Evolutionary conservation across 2,797 vertebrate species (phyloP).

Genomic region (Phrynocephalus vlangalii): DNA sequence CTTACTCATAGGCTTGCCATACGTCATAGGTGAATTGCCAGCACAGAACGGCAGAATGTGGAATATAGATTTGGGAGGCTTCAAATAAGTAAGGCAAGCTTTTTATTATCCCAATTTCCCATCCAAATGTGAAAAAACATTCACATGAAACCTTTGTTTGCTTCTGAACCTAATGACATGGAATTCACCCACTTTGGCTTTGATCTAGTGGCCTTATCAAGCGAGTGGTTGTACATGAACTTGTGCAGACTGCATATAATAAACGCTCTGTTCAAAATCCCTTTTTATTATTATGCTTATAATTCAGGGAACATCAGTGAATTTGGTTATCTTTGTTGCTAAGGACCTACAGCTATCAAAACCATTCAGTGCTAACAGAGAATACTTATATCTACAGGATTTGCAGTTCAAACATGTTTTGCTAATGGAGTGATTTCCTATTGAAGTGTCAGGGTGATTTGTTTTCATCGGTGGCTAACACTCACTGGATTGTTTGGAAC

Average conservation of each 20-base stretch:
- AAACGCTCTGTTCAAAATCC: neutral
- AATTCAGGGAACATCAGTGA: constrained; percentile 9
- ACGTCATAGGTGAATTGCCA: too few species aligned
- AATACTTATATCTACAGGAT: constrained; percentile 43
- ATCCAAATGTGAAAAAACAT: neutral
- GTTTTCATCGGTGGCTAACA: constrained; percentile 44
- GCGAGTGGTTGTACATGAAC: neutral
- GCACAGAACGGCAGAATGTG: too few species aligned
- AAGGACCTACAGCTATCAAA: constrained; percentile 13
- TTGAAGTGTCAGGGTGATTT: constrained; percentile 62
- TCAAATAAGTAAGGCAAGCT: neutral
- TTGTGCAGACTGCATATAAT: neutral
- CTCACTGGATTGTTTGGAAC: constrained; percentile 49
- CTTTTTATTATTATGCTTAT: constrained; percentile 8
- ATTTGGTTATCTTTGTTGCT: constrained; percentile 15
- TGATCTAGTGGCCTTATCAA: constrained; percentile 7
- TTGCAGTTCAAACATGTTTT: constrained; percentile 52
- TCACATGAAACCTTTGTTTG: neutral
- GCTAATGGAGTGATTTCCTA: constrained; percentile 52
- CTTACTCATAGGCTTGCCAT: too few species aligned
- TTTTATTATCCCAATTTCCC: neutral
- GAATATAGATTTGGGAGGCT: too few species aligned
- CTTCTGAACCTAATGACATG: neutral
- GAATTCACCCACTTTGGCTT: neutral
- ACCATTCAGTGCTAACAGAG: constrained; percentile 19